Percentiles rank a stretch among this genome's conserved stretches.
Conservation (phyloP, 1,140 invertebrate species). For the Penaeus japonicus region DNA sequence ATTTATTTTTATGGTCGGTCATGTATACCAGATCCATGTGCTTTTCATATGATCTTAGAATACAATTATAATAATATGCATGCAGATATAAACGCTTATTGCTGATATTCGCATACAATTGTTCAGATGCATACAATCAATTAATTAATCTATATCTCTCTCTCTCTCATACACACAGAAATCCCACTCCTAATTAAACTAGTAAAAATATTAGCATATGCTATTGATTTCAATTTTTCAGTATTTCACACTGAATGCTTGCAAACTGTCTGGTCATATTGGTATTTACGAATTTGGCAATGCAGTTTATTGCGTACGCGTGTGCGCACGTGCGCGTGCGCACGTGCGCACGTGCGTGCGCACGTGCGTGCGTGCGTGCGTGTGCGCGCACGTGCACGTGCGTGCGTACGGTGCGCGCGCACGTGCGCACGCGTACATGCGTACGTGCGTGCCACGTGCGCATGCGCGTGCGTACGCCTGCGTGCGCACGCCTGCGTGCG, state of each 20-base stretch:
- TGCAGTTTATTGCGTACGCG: neutral
- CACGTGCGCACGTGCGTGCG: neutral
- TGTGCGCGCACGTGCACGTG: neutral
- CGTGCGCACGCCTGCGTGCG: too few species aligned
- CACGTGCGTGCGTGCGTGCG: neutral
- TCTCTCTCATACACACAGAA: neutral
- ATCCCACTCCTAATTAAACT: neutral
- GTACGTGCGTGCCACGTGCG: too few species aligned
- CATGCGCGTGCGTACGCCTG: too few species aligned
- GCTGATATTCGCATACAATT: neutral
- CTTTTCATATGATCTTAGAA: neutral
- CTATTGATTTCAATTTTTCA: too few species aligned
- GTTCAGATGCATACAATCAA: neutral
- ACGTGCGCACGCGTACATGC: neutral
- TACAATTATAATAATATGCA: neutral
- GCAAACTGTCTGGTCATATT: neutral
- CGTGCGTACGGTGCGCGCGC: too few species aligned
- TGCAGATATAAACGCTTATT: neutral
- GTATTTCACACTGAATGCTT: too few species aligned
- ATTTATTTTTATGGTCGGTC: too few species aligned
- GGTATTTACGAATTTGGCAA: neutral
- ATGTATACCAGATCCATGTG: too few species aligned
- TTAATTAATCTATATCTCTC: too few species aligned
- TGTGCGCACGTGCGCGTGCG: neutral
- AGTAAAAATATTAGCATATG: too few species aligned